Evolutionary conservation across 2,113 vertebrate genomes (phyloP).

Genomic region (Spea bombifrons): DNA sequence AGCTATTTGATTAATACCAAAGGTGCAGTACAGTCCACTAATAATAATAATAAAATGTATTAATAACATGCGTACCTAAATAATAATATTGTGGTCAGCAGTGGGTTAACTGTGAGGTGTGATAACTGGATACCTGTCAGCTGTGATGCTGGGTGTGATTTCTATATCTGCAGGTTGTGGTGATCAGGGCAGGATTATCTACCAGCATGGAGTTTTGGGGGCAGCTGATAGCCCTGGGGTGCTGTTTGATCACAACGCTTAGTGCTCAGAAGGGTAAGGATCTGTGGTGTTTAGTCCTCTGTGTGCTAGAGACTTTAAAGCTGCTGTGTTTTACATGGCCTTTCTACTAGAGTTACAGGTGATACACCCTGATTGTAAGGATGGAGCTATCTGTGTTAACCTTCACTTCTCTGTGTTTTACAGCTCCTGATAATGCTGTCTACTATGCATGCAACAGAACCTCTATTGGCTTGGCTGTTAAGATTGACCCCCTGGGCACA

Average conservation of each 20-base stretch:
- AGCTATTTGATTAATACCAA: too few species aligned
- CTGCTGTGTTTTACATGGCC: too few species aligned
- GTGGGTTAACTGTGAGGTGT: neutral
- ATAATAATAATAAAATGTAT: too few species aligned
- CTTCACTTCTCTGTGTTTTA: neutral
- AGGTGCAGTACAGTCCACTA: too few species aligned
- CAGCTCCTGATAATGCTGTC: neutral
- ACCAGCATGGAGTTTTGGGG: neutral
- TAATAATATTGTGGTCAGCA: too few species aligned
- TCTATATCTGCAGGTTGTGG: neutral
- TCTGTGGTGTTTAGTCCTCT: too few species aligned
- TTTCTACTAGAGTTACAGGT: too few species aligned
- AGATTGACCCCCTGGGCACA: neutral
- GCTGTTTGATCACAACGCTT: neutral
- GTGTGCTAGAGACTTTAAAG: too few species aligned
- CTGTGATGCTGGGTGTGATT: neutral
- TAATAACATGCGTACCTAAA: too few species aligned
- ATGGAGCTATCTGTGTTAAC: too few species aligned
- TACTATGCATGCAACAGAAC: slow-evolving; percentile 36
- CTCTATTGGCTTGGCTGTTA: slow-evolving; percentile 24
- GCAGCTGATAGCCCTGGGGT: neutral
- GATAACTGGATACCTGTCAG: neutral
- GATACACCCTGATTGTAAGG: too few species aligned
- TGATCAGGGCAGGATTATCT: neutral
- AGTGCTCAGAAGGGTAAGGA: slow-evolving; percentile 30